Evolutionary conservation across 2,113 vertebrate genomes (phyloP).

Genomic region (Sorex fumeus): DNA sequence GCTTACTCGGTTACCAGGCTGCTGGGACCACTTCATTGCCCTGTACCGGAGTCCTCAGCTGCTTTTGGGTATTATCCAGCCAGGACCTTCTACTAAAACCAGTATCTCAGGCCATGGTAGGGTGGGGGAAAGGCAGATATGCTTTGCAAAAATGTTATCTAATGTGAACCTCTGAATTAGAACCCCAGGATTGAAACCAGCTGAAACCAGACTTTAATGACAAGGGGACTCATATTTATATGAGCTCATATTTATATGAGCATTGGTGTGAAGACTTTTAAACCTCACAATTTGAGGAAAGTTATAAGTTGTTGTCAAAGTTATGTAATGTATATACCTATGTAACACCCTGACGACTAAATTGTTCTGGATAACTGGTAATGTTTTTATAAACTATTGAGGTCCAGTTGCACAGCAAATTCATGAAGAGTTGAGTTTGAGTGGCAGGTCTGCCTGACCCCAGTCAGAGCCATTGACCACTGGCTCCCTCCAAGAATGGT

Average conservation of each 20-base stretch:
- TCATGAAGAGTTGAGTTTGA: background rate
- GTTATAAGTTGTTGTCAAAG: background rate
- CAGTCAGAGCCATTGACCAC: background rate
- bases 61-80: background rate
- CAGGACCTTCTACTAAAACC: background rate
- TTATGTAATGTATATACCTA: background rate
- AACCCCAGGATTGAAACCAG: background rate
- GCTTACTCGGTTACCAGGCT: background rate
- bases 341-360: background rate
- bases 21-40: background rate
- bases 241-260: too few relatives aligned
- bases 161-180: background rate
- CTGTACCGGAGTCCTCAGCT: background rate
- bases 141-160: background rate
- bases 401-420: slow-evolving; percentile 36
- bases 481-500: background rate
- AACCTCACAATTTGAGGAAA: background rate
- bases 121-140: too few relatives aligned
- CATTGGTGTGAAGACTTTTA: background rate
- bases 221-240: background rate
- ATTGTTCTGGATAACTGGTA: background rate
- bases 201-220: background rate
- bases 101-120: background rate
- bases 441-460: background rate
- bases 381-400: background rate